A percentile compares a stretch with the other conserved stretches of the same genome.
These are phyloP conservation scores for Camelus dromedarius DNA, from an alignment of 2,113 vertebrate genomes.

Conservation along the genomic window DNA sequence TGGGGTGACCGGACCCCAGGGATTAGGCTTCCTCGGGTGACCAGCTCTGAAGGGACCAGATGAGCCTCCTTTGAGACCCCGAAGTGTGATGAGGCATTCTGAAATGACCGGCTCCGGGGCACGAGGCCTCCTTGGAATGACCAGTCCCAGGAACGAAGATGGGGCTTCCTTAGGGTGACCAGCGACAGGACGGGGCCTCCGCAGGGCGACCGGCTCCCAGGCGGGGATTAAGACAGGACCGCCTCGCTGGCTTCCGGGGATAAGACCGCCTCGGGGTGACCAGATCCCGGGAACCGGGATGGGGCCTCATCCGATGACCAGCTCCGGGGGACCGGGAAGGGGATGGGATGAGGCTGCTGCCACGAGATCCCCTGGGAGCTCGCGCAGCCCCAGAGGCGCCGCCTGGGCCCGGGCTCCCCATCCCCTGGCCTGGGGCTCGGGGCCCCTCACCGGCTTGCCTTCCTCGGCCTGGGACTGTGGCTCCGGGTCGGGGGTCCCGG, in stretches of 20 bases:
- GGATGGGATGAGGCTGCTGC: background rate
- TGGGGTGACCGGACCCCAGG: background rate
- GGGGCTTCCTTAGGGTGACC: background rate
- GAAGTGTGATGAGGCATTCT: background rate
- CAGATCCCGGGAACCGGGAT: background rate
- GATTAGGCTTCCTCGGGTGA: background rate
- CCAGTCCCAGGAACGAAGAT: background rate
- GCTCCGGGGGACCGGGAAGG: background rate
- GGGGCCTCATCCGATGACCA: background rate
- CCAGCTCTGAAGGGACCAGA: background rate
- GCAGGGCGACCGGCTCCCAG: background rate
- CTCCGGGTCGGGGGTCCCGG: accelerated
- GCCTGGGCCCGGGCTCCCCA: background rate
- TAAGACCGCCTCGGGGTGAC: background rate
- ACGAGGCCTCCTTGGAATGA: background rate
- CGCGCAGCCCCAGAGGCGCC: background rate
- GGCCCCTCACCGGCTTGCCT: background rate
- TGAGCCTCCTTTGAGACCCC: background rate
- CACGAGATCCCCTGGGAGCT: background rate
- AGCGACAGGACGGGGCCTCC: background rate
- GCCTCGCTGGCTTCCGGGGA: background rate
- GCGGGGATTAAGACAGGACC: background rate
- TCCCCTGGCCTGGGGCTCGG: background rate
- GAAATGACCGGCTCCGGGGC: no score
- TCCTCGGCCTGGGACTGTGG: background rate